These are phyloP conservation scores for Gadopsis marmoratus DNA, from an alignment of 2,797 vertebrate genomes.

Conservation along the genomic window DNA sequence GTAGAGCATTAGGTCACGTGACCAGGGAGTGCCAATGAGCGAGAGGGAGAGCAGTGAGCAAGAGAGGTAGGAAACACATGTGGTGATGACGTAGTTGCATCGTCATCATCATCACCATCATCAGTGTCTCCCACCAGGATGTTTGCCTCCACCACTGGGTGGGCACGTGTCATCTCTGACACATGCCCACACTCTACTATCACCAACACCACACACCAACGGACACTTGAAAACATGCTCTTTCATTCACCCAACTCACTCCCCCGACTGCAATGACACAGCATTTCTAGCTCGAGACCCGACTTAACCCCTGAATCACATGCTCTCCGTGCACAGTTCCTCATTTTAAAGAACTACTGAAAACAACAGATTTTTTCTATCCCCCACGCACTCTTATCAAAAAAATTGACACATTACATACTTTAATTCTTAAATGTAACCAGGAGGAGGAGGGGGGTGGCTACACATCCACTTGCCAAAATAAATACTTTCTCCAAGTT, in stretches of 20 bases:
- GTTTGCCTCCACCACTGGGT: conserved; percentile 60
- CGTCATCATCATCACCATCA: conserved; percentile 52
- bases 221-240: conserved; percentile 52
- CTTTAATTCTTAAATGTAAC: background rate
- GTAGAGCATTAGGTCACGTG: conserved; percentile 77
- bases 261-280: conserved; percentile 72
- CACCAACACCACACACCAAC: conserved; percentile 58
- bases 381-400: background rate
- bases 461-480: background rate
- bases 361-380: background rate
- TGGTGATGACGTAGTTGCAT: conserved; percentile 75
- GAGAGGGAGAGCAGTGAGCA: conserved; percentile 64
- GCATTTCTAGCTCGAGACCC: conserved; percentile 58
- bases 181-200: conserved; percentile 55
- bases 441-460: too few species aligned
- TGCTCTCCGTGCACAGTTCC: conserved; percentile 23
- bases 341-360: conserved; percentile 21
- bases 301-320: conserved; percentile 71
- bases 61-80: conserved; percentile 75
- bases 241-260: conserved; percentile 52
- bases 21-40: conserved; percentile 73
- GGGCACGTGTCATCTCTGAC: conserved; percentile 72
- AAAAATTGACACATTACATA: background rate
- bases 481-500: background rate
- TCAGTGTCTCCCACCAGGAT: conserved; percentile 68